Evolutionary conservation across 2,888 invertebrate species (phyloP), one percentile per base, ranked within the genome.

Genomic region (Tiphia femorata): DNA sequence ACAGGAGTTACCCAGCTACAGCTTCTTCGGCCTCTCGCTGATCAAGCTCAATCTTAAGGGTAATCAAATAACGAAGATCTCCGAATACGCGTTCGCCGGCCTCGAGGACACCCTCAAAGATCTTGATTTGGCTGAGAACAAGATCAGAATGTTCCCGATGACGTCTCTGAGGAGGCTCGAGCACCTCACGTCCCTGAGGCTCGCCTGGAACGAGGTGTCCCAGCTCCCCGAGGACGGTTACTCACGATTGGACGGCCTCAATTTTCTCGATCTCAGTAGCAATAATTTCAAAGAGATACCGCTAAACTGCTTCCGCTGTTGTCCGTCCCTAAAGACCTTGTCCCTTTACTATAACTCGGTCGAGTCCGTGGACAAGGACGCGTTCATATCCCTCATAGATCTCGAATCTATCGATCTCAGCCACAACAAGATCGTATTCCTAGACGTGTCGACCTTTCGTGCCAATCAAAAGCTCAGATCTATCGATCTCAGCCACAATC

Each of bases 401-500:
- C 85, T 97, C 50, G 93, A 94, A 85, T 92, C 92, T 7, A 86
- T 96, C 62, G 95, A 95, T 82, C 88, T 97, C 76, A 94, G 94
- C 77, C 92, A 93, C 82, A 97, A 96, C 83, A 93, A 93, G 84
- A 92, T 95, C 61, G 90, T 92, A 14, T 88, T 87, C 64, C 85
- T 96, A 58, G 91, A 92, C 68, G 86, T 90, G 59, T 87, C 87
- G 58, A 91, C 92, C 21, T 95, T 96, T 83, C 89, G 90, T 68
- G 88, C 86, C 72, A 94, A 95, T 81, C 89, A 88, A 69, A 90
- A 91, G 59, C 85, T 96, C 67, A 88, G 91, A 61, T 93, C 93
- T 0, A 90, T 96, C 72, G 96, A 96, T 83, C 84, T 96, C 67
- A 94, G 93, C 77, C 92, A 94, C 81, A 96, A 96, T 84, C 96